phyloP scores from a whole-genome alignment of 2,888 invertebrate species.

The Invenusta paracnida region DNA sequence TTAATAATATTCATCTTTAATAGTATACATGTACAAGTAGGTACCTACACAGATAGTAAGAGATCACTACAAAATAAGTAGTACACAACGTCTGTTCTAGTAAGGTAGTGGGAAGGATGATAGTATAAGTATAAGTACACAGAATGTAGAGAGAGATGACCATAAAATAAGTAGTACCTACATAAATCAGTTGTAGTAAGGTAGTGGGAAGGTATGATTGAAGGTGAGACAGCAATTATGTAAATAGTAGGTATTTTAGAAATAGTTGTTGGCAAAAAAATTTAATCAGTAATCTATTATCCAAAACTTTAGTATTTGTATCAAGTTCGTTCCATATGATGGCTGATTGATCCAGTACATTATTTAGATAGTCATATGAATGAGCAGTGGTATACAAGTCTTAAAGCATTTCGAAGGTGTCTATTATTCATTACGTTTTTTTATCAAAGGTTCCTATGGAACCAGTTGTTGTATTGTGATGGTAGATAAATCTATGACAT shows the following conservation, averaged over 20 bases:
- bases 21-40: too few species aligned
- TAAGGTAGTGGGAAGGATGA: neutral
- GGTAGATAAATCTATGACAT: neutral
- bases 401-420: neutral
- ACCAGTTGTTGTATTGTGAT: neutral
- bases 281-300: neutral
- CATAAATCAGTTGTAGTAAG: neutral
- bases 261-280: neutral
- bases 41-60: neutral
- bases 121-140: neutral
- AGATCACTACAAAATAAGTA: neutral
- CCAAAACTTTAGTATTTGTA: neutral
- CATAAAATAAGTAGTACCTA: too few species aligned
- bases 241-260: neutral
- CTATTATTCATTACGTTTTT: neutral
- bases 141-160: neutral
- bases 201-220: neutral
- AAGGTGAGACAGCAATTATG: neutral
- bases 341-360: neutral
- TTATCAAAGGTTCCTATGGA: neutral
- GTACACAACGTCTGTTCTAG: neutral
- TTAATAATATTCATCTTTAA: neutral
- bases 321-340: neutral
- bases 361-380: neutral
- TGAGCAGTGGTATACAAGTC: neutral